phyloP scores from a whole-genome alignment of 2,888 invertebrate genomes.

The Eupeodes luniger region DNA sequence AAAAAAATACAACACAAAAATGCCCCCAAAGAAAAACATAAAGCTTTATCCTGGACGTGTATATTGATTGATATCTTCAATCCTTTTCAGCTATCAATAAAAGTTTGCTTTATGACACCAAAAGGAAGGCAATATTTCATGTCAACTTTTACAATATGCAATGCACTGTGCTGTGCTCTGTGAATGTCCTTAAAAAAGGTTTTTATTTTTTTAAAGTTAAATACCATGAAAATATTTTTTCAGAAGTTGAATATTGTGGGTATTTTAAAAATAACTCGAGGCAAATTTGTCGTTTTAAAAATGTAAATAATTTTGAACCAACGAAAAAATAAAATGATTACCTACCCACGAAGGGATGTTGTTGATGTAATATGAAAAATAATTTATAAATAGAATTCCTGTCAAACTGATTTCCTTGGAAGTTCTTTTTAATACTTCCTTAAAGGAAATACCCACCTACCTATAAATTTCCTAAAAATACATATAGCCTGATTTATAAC shows the following conservation, averaged over 20 bases:
- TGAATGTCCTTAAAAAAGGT: too few relatives aligned
- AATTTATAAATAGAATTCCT: constrained; percentile 8
- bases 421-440: background rate
- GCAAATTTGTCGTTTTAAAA: background rate
- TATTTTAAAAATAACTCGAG: background rate
- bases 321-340: too few relatives aligned
- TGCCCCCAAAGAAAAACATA: constrained; percentile 15
- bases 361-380: background rate
- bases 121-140: background rate
- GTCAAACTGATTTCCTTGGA: background rate
- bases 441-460: background rate
- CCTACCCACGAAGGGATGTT: too few relatives aligned
- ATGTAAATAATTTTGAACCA: too few relatives aligned
- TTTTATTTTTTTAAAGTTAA: background rate
- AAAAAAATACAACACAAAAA: background rate
- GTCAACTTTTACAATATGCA: background rate
- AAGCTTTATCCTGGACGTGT: constrained; percentile 3
- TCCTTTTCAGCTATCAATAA: background rate
- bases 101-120: background rate
- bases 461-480: constrained; percentile 3
- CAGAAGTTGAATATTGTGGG: background rate
- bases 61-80: background rate
- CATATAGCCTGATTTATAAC: background rate
- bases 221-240: background rate
- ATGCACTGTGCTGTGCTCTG: background rate